Base-by-base conservation (phyloP, 2,797 vertebrate genomes). In the Sandelia bainsii region DNA sequence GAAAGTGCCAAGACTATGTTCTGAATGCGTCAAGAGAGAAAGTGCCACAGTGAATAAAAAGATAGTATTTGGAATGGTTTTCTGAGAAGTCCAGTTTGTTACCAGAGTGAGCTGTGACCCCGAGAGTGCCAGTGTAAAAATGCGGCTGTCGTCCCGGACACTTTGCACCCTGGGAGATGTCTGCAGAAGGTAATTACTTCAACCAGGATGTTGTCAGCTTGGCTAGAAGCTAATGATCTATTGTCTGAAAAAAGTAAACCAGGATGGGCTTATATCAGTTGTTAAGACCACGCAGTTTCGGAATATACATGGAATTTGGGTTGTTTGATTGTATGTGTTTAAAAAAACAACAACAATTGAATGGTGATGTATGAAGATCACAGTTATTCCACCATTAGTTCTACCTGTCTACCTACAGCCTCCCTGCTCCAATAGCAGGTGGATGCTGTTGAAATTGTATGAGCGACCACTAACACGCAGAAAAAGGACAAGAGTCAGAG, bases 171-270 rank as follows among this genome's bases (percentile, higher is more conserved):
- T 72, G 62, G 79, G 87, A 89, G 79, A 86, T 77, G 85, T 91
- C 90, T 87, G 82, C 81, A 81, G 71, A 87, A 90, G 86, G 87
- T 82, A 90, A 90, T 90, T 89, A 92, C 85, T 81, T 79, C 74
- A 88, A 75, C 81, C 73, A 77, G 79, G 82, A 75, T 22, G 69
- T 80, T 79, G 81, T 88, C 80, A 73, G 76, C 80, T 65, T 42
- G 62, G 81, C 78, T 49, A 6, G 52, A 69, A 82, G 79, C 77
- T 70, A 87, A 84, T 79, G 22, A 75, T 81, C 59, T 65, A 77
- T 75, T 75, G 71, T 79, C 34, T 82, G 42, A 37, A 66, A 67
- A 40, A 42, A 19, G 20, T 32, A 3, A 64, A 49, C 22, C 8
- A 29, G 22, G 13, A 8, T 13, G 14, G 39, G 42, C 42, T 17